phyloP scores from a whole-genome alignment of 2,797 vertebrate species.

The Craterocephalus amniculus region DNA sequence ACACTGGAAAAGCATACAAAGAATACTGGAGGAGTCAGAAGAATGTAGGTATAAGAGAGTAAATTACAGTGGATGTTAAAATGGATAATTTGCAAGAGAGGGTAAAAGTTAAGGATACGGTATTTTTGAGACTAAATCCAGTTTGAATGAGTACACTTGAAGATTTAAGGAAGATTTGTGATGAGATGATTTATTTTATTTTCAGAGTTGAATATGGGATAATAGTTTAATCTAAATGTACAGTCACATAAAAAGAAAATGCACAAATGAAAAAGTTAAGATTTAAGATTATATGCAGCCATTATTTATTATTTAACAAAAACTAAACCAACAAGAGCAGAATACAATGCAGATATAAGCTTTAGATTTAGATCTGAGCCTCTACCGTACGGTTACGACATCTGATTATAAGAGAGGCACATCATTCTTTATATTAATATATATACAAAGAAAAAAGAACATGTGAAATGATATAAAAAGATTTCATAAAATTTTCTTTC shows the following conservation, averaged over 20 bases:
- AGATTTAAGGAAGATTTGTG: slow-evolving; percentile 9
- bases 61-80: slow-evolving; percentile 6
- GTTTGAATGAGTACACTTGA: slow-evolving; percentile 11
- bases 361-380: no score
- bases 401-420: no score
- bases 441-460: no score
- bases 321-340: no score
- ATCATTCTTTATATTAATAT: no score
- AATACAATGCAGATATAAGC: no score
- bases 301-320: no score
- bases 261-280: neutral
- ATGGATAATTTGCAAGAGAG: neutral
- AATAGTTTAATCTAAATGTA: no score
- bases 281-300: no score
- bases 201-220: neutral
- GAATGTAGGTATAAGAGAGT: neutral
- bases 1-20: neutral
- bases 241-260: neutral
- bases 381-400: no score
- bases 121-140: slow-evolving; percentile 22
- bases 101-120: neutral
- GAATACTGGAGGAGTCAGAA: slow-evolving; percentile 1
- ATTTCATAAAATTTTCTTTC: no score
- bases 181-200: slow-evolving; percentile 38
- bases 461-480: no score